Percentiles rank a stretch among this genome's conserved stretches.
phyloP scores from a whole-genome alignment of 1,140 invertebrate genomes.

The Halictus rubicundus region DNA sequence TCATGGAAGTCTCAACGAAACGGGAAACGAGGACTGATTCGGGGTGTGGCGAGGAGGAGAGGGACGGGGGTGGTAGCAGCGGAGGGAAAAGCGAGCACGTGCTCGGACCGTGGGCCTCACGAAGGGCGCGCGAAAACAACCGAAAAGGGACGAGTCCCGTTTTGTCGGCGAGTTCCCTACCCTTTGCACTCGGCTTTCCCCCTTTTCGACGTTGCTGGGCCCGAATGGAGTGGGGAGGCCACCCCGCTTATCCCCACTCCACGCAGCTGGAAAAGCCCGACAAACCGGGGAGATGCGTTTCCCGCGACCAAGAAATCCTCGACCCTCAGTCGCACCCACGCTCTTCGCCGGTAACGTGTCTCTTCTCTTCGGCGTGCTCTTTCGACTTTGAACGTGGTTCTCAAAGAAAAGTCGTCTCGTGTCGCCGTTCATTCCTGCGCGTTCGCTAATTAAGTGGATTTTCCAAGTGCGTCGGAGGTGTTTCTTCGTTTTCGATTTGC shows the following conservation, averaged over 20 bases:
- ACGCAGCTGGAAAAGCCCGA: constrained; percentile 3
- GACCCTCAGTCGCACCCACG: constrained; percentile 66
- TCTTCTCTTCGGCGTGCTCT: not conserved
- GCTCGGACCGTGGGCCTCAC: constrained; percentile 7
- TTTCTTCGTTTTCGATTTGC: too few species aligned
- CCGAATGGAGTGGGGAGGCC: constrained; percentile 5
- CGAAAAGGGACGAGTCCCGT: constrained; percentile 15
- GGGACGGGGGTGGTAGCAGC: not conserved
- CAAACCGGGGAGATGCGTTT: constrained; percentile 29
- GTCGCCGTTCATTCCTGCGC: too few species aligned
- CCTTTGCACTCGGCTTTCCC: not conserved
- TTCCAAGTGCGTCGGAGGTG: too few species aligned
- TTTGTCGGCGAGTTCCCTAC: not conserved
- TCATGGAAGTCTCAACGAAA: not conserved
- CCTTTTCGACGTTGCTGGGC: constrained; percentile 14
- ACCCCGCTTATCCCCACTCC: constrained; percentile 4
- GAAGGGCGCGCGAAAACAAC: constrained; percentile 4
- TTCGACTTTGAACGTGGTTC: too few species aligned
- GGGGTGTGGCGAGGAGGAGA: not conserved
- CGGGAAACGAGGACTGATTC: not conserved
- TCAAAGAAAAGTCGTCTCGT: too few species aligned
- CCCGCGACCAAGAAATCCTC: constrained; percentile 6
- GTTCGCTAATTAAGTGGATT: too few species aligned
- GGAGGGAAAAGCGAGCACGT: constrained; percentile 13
- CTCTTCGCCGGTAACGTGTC: constrained; percentile 27